These are phyloP conservation scores for Athripsodes cinereus DNA, from an alignment of 2,888 invertebrate genomes.

Conservation along the genomic window DNA sequence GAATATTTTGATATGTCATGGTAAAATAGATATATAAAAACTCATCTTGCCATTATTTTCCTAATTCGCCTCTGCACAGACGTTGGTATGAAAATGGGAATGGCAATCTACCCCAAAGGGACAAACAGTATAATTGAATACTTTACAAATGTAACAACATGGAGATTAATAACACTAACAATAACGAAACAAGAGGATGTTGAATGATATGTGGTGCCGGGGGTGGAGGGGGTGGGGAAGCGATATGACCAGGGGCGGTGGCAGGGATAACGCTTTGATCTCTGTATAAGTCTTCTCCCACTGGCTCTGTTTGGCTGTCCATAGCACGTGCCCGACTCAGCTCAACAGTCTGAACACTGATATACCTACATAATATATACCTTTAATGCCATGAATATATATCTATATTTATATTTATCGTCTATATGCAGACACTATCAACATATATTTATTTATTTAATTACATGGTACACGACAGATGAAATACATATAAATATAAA, in stretches of 20 bases:
- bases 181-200: background rate
- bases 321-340: background rate
- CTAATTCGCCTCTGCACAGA: background rate
- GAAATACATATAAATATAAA: too few relatives aligned
- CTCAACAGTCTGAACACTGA: too few relatives aligned
- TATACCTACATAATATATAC: too few relatives aligned
- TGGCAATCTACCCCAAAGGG: background rate
- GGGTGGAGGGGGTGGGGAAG: background rate
- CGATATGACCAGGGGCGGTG: background rate
- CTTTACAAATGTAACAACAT: background rate
- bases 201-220: conserved; percentile 29
- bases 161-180: conserved; percentile 1
- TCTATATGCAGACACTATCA: too few relatives aligned
- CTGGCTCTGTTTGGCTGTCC: background rate
- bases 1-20: too few relatives aligned
- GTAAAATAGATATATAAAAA: too few relatives aligned
- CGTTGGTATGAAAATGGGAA: background rate
- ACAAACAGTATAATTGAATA: conserved; percentile 1
- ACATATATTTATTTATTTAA: too few relatives aligned
- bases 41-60: too few relatives aligned
- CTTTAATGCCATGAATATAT: too few relatives aligned
- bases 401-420: too few relatives aligned
- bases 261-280: background rate
- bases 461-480: too few relatives aligned
- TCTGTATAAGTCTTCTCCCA: background rate